A percentile compares a stretch with the other conserved stretches of the same genome.
Conservation (phyloP, 2,888 invertebrate genomes). For the Himalopsyche japonica region DNA sequence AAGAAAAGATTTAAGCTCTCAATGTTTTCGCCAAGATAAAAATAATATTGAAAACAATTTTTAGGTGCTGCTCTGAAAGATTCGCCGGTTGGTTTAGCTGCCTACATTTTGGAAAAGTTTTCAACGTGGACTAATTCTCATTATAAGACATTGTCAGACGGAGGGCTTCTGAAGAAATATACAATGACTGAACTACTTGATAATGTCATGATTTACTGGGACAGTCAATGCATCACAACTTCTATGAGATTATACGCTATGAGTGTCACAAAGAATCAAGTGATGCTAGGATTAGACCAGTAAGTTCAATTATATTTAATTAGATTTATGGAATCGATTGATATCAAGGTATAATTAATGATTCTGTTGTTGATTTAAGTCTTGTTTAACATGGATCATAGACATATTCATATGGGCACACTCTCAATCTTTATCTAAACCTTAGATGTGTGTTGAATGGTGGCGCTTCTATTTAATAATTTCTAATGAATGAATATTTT, state of each 20-base stretch:
- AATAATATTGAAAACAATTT: slow-evolving; percentile 36
- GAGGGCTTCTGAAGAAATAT: slow-evolving; percentile 63
- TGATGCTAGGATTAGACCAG: slow-evolving; percentile 47
- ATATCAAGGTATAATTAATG: too few species aligned
- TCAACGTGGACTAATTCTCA: slow-evolving; percentile 65
- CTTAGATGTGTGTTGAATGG: too few species aligned
- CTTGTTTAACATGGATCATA: too few species aligned
- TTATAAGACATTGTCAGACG: slow-evolving; percentile 58
- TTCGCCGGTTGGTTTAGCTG: slow-evolving; percentile 71
- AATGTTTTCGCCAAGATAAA: too few species aligned
- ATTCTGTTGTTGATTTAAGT: too few species aligned
- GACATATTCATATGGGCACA: too few species aligned
- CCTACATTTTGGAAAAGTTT: slow-evolving; percentile 75
- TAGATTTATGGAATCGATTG: too few species aligned
- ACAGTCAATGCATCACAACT: slow-evolving; percentile 70
- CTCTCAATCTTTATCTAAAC: too few species aligned
- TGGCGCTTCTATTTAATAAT: too few species aligned
- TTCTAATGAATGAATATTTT: too few species aligned
- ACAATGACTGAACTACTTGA: slow-evolving; percentile 68
- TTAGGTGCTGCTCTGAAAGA: slow-evolving; percentile 64
- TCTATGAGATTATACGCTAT: slow-evolving; percentile 67
- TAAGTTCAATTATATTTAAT: slow-evolving; percentile 44
- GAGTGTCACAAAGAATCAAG: slow-evolving; percentile 15
- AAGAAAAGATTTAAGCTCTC: too few species aligned
- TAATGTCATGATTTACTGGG: slow-evolving; percentile 81